Base-by-base conservation (phyloP, 2,797 vertebrate species). In the Siniperca scherzeri region DNA sequence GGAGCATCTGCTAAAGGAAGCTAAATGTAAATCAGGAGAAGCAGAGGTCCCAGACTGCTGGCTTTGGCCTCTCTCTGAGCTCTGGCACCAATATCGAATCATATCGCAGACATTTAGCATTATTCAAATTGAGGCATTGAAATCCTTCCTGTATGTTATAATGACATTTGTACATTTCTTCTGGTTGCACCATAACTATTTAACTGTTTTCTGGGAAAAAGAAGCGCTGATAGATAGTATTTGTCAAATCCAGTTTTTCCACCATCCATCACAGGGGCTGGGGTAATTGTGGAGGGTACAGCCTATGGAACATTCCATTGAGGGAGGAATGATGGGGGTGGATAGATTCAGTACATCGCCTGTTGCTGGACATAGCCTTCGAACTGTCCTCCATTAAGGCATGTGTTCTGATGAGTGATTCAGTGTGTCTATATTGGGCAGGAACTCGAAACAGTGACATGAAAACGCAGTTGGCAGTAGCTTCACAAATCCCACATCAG, bases 401-500 rank as follows among this genome's bases (percentile, higher is more conserved):
- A 91, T 93, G 91, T 77, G 75, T 91, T 92, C 89, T 94, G 93
- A 95, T 94, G 96, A 95, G 93, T 93, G 95, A 95, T 95, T 94
- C 93, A 93, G 87, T 91, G 89, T 85, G 92, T 93, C 95, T 95
- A 91, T 94, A 94, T 94, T 95, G 92, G 91, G 91, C 90, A 93
- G 87, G 90, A 95, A 94, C 91, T 93, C 75, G 91, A 95, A 95
- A 96, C 93, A 93, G 93, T 92, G 94, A 96, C 95, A 95, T 95
- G 94, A 95, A 96, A 96, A 95, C 77, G 87, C 93, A 93, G 92
- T 94, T 96, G 95, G 95, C 95, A 93, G 92, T 91, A 90, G 92
- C 93, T 94, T 95, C 92, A 94, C 90, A 95, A 95, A 96, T 96
- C 92, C 96, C 95, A 96, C 96, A 96, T 96, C 94, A 95, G 96